phyloP scores from a whole-genome alignment of 2,888 invertebrate species.

The Nomada ferruginata region DNA sequence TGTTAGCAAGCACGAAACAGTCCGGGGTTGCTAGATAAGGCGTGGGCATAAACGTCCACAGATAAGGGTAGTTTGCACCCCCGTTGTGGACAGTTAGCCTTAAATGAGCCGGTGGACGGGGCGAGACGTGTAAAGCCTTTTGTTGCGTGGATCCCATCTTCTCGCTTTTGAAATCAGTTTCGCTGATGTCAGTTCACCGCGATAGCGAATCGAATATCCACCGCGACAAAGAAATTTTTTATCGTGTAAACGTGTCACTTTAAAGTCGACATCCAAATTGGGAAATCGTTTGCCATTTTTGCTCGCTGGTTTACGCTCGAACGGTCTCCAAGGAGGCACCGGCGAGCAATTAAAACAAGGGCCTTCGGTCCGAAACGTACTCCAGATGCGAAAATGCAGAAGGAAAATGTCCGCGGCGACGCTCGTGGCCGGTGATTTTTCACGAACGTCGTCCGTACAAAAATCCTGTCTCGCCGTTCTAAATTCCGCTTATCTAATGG shows the following conservation, averaged over 20 bases:
- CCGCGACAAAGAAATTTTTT: background rate
- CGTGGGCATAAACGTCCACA: constrained; percentile 82
- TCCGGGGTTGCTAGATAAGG: constrained; percentile 79
- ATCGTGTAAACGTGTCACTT: background rate
- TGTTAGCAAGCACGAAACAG: constrained; percentile 76
- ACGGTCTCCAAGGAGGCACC: background rate
- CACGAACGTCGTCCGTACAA: constrained; percentile 73
- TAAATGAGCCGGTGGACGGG: constrained; percentile 77
- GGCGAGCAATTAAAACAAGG: constrained; percentile 16
- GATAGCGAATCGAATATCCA: constrained; percentile 46
- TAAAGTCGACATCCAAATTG: background rate
- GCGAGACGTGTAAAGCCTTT: constrained; percentile 70
- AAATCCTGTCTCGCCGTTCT: constrained; percentile 83
- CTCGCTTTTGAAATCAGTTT: constrained; percentile 71
- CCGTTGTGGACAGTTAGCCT: constrained; percentile 83
- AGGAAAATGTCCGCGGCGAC: constrained; percentile 35
- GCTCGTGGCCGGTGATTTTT: constrained; percentile 70
- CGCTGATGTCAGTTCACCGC: constrained; percentile 42
- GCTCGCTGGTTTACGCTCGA: background rate
- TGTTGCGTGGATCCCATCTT: constrained; percentile 63
- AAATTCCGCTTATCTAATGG: constrained; percentile 82
- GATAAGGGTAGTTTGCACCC: constrained; percentile 84
- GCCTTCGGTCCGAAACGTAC: constrained; percentile 9
- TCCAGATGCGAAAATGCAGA: constrained; percentile 6
- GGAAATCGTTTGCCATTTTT: background rate